phyloP scores from a whole-genome alignment of 2,797 vertebrate genomes.

The Poeciliopsis paucimaculata region DNA sequence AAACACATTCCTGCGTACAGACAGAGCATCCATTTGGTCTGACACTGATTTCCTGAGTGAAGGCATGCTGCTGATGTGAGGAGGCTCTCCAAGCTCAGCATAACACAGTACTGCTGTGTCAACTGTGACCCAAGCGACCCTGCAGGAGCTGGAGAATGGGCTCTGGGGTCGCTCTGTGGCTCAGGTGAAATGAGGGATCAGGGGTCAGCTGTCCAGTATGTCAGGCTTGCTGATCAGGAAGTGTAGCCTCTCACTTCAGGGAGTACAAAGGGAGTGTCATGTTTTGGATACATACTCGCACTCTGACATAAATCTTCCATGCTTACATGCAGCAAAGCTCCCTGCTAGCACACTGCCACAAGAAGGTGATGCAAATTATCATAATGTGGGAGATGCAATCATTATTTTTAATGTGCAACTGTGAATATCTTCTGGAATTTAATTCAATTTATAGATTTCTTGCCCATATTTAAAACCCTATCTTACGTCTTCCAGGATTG shows the following conservation, averaged over 20 bases:
- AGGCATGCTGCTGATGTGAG: conserved; percentile 62
- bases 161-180: conserved; percentile 56
- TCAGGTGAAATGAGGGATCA: conserved; percentile 74
- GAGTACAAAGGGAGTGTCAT: conserved; percentile 77
- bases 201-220: conserved; percentile 77
- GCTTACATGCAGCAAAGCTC: conserved; percentile 55
- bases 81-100: conserved; percentile 73
- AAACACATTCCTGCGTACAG: conserved; percentile 14
- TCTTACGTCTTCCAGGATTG: conserved; percentile 20
- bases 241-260: conserved; percentile 74
- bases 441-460: background rate
- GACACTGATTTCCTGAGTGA: conserved; percentile 75
- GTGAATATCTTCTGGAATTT: background rate
- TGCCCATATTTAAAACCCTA: conserved; percentile 7
- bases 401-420: background rate
- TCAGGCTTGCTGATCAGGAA: conserved; percentile 80
- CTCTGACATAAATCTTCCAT: conserved; percentile 74
- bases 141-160: conserved; percentile 60
- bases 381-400: background rate
- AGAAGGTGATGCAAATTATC: conserved; percentile 25
- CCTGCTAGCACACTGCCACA: conserved; percentile 40
- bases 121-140: conserved; percentile 74
- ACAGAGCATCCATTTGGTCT: conserved; percentile 50
- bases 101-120: conserved; percentile 82
- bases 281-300: conserved; percentile 73